A percentile compares a stretch with the other conserved stretches of the same genome.
These are phyloP conservation scores for Junonia oenone DNA, from an alignment of 2,888 invertebrate species.

Conservation along the genomic window DNA sequence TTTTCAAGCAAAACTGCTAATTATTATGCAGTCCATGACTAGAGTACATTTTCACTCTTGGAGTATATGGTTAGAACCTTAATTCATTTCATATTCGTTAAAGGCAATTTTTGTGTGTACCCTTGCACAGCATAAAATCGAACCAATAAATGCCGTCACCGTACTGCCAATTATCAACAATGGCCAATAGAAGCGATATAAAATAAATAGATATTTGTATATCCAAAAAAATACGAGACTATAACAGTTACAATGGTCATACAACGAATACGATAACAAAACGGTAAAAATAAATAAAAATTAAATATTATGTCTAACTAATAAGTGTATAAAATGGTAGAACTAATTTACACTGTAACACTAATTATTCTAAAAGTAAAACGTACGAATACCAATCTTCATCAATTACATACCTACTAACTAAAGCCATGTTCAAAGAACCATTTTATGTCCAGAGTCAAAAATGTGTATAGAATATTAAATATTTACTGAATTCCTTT, in stretches of 20 bases:
- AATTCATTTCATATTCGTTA: not conserved
- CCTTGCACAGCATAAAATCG: constrained; percentile 39
- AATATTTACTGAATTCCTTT: too few relatives aligned
- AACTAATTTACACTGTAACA: too few relatives aligned
- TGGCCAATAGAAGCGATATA: constrained; percentile 53
- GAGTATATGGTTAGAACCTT: not conserved
- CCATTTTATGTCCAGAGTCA: too few relatives aligned
- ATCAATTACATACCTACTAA: too few relatives aligned
- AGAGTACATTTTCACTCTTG: not conserved
- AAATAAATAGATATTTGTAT: too few relatives aligned
- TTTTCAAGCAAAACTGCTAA: not conserved
- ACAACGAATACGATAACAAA: not conserved
- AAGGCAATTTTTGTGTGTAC: constrained; percentile 9
- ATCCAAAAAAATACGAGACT: constrained; percentile 6
- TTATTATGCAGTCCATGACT: not conserved
- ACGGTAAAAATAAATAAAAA: not conserved
- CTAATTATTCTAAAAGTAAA: too few relatives aligned
- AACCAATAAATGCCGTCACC: constrained; percentile 45
- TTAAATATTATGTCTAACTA: not conserved
- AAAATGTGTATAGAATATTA: too few relatives aligned
- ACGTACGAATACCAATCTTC: not conserved
- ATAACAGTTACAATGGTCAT: not conserved
- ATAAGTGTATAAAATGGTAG: too few relatives aligned
- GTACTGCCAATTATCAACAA: constrained; percentile 67
- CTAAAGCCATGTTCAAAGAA: too few relatives aligned